These are phyloP conservation scores for Sinosuthora webbiana DNA, from an alignment of 2,113 vertebrate genomes.

Conservation along the genomic window DNA sequence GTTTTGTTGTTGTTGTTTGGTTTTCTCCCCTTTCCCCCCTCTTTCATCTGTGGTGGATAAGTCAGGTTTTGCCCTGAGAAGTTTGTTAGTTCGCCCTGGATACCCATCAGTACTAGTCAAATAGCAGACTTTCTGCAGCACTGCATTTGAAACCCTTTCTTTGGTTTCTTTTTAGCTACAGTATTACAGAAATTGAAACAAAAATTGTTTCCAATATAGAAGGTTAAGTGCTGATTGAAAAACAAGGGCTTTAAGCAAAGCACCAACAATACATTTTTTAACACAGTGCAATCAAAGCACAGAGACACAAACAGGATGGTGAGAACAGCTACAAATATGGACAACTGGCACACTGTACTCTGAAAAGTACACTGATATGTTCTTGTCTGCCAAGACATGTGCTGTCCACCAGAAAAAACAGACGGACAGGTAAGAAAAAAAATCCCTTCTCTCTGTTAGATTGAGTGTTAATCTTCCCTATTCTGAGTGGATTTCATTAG, in stretches of 20 bases:
- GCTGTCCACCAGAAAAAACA: background rate
- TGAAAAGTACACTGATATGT: background rate
- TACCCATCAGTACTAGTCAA: background rate
- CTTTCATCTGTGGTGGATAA: background rate
- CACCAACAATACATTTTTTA: background rate
- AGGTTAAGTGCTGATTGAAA: background rate
- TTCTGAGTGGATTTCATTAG: background rate
- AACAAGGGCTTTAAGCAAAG: background rate
- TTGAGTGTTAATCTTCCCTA: background rate
- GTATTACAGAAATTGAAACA: background rate
- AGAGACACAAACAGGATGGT: background rate
- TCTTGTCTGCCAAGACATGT: background rate
- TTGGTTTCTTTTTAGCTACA: background rate
- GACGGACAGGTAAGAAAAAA: background rate
- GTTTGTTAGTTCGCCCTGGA: background rate
- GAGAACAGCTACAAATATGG: background rate
- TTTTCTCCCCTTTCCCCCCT: no score
- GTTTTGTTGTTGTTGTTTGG: background rate
- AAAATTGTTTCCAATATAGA: background rate
- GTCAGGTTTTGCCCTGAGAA: background rate
- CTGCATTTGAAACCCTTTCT: background rate
- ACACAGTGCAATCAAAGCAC: background rate
- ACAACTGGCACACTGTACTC: background rate
- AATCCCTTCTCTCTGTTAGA: background rate
- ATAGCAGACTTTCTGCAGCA: background rate